Evolutionary conservation across 2,797 vertebrate genomes (phyloP).

Genomic region (Bradypodion ventrale): DNA sequence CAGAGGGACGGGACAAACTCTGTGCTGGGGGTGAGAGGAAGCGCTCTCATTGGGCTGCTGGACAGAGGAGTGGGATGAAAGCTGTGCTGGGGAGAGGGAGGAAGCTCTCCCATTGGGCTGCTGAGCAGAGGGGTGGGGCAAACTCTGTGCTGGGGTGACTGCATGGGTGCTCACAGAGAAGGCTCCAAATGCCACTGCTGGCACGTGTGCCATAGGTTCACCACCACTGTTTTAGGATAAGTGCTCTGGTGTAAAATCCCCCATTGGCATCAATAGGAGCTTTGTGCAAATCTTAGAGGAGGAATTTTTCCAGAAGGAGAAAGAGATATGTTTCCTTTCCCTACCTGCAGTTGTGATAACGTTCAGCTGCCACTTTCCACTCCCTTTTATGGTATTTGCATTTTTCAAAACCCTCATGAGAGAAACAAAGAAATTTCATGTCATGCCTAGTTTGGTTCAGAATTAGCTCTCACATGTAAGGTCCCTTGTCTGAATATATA

Average conservation of each 20-base stretch:
- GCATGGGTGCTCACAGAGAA: too few species aligned
- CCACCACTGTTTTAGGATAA: neutral
- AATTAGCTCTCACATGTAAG: neutral
- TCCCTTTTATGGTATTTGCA: neutral
- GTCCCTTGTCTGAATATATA: neutral
- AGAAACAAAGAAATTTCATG: neutral
- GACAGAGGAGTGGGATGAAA: too few species aligned
- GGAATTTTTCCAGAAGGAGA: neutral
- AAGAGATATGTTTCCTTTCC: neutral
- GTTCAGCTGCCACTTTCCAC: too few species aligned
- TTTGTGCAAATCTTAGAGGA: neutral
- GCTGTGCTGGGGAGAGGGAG: too few species aligned
- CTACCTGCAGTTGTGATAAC: neutral
- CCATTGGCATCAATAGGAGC: neutral
- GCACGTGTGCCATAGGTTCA: too few species aligned
- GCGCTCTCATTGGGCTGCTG: too few species aligned
- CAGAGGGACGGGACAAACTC: too few species aligned
- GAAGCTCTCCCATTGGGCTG: too few species aligned
- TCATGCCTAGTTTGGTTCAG: neutral
- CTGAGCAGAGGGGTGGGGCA: too few species aligned
- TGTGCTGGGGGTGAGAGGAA: too few species aligned
- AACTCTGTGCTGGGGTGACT: too few species aligned
- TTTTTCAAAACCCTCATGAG: neutral
- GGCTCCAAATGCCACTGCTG: too few species aligned
- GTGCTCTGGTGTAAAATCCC: neutral